Evolutionary conservation across 1,140 invertebrate species (phyloP), one percentile per base, ranked within the genome.

Genomic region (Macrobrachium nipponense): DNA sequence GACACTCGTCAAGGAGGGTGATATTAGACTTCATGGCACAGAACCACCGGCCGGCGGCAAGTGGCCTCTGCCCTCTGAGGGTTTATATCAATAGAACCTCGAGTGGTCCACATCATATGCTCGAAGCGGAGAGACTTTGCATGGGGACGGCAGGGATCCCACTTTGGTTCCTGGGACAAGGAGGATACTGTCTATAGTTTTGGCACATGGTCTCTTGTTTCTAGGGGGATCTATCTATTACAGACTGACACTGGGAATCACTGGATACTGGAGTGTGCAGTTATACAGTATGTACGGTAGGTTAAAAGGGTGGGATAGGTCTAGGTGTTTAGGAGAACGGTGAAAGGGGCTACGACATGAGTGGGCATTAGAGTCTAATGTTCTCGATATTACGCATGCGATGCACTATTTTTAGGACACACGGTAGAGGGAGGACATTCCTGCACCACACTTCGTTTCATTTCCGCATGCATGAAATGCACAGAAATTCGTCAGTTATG

Each of bases 121-220:
- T 36, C 81, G 70, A 11, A 82, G 81, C 60, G 81, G 81, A 51
- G 81, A 82, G 17, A 76, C 81, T 72, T 82, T 82, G 81, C 72
- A 59, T 20, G 81, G 72, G 70, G 81, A 18, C 36, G 68, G 81
- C 81, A 76, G 20, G 20, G 70, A 75, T 62, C 70, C 81, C 81
- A 82, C 70, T 75, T 82, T 82, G 81, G 81, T 76, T 75, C 81
- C 81, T 82, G 62, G 17, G 58, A 59, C 59, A 75, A 75, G 70
- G 81, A 60, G 81, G 60, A 79, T 62, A 18, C 17, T 23, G 60
- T 60, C 60, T 62, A 17, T 79, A 27, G 59, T 27, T 23, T 17
- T 62, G 51, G 51, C 51, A 51, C 77, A 64, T 12, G 36, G 15
- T 14, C n/a, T 43, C 36, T 79, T 12, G 6, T 61, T 62, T 60